Base-by-base conservation (phyloP, 1,140 invertebrate genomes). In the Nautilus pompilius region DNA sequence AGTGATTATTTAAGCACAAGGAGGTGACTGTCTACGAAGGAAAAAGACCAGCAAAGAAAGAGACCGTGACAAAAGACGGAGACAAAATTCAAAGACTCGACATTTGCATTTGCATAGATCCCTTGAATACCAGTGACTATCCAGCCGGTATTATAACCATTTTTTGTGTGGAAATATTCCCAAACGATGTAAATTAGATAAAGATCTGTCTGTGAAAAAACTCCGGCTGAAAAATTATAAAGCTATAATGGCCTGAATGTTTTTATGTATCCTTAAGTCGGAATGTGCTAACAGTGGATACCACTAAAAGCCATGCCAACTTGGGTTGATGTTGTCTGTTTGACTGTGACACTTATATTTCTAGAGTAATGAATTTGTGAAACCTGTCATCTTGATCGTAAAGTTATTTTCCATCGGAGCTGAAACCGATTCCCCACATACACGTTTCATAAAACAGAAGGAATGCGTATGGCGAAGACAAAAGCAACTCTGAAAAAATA, bases 401-500 rank as follows among this genome's bases (percentile, higher is more conserved):
- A 62, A 13, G 33, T 17, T 41, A 33, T 32, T 60, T 65, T 13
- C 30, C 49, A 15, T 41, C 49, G 22, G 63, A 64, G 29, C 28
- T 63, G n/a, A 32, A 45, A 24, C 10, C 51, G 10, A n/a, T 51
- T 20, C 46, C 51, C n/a, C n/a, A n/a, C n/a, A n/a, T n/a, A n/a
- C n/a, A n/a, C n/a, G n/a, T n/a, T n/a, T n/a, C n/a, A n/a, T n/a
- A n/a, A n/a, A n/a, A n/a, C n/a, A n/a, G n/a, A n/a, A n/a, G n/a
- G n/a, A n/a, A n/a, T n/a, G n/a, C n/a, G n/a, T n/a, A n/a, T n/a
- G n/a, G n/a, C n/a, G n/a, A n/a, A n/a, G 13, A 46, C 59, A 34
- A 66, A 62, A 51, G 49, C 64, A 2, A 55, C 34, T 5, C 33
- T 67, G 48, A 67, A 67, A 46, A 54, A 54, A n/a, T n/a, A n/a